Evolutionary conservation across 2,888 invertebrate genomes (phyloP).

Genomic region (Escarpia spicata): DNA sequence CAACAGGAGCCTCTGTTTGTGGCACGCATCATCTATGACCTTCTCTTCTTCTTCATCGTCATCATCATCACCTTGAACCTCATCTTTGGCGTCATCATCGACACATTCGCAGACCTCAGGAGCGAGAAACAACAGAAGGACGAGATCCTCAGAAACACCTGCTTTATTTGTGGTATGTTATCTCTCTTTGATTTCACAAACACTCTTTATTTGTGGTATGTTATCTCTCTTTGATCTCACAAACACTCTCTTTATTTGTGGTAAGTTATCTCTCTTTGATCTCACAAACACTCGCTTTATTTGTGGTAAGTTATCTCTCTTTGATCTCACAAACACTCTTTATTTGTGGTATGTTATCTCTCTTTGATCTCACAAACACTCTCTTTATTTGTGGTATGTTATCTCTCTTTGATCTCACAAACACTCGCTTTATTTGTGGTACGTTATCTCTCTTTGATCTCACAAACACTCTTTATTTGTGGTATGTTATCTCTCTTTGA

Average conservation of each 20-base stretch:
- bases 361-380: too few relatives aligned
- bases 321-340: too few relatives aligned
- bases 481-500: too few relatives aligned
- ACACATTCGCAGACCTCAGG: slow-evolving; percentile 98
- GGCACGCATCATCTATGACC: slow-evolving; percentile 95
- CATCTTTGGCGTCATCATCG: slow-evolving; percentile 99
- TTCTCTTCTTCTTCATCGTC: slow-evolving; percentile 99
- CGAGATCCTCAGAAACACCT: slow-evolving; percentile 95
- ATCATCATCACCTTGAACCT: slow-evolving; percentile 99
- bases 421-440: too few relatives aligned
- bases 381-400: too few relatives aligned
- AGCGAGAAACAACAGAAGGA: slow-evolving; percentile 99
- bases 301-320: not conserved
- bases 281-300: not conserved
- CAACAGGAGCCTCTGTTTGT: slow-evolving; percentile 89
- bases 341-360: too few relatives aligned
- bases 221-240: slow-evolving; percentile 12
- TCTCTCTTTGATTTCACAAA: not conserved
- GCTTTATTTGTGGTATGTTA: slow-evolving; percentile 90
- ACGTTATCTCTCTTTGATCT: too few relatives aligned
- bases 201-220: slow-evolving; percentile 86
- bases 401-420: too few relatives aligned
- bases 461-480: too few relatives aligned
- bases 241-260: not conserved
- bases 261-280: not conserved